phyloP scores from a whole-genome alignment of 2,113 vertebrate species.

The Parotia lawesii region DNA sequence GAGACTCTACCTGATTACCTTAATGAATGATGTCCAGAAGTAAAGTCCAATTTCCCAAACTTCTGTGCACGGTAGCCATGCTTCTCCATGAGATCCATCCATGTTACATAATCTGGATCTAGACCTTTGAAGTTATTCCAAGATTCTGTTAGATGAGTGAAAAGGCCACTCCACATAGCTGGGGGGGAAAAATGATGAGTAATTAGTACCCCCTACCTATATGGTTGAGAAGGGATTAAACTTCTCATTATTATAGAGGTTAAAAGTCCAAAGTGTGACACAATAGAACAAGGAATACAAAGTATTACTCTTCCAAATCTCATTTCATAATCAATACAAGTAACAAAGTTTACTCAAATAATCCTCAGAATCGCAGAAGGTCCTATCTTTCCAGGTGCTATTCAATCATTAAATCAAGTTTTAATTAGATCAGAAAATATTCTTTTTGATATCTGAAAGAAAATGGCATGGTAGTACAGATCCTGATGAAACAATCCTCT shows the following conservation, averaged over 20 bases:
- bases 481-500: not conserved
- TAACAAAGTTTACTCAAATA: not conserved
- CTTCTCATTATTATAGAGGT: not conserved
- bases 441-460: not conserved
- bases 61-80: constrained; percentile 83
- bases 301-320: not conserved
- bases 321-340: not conserved
- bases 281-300: not conserved
- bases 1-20: constrained; percentile 76
- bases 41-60: constrained; percentile 91
- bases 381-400: not conserved
- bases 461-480: not conserved
- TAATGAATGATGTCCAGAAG: constrained; percentile 89
- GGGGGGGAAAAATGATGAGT: not conserved
- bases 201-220: not conserved
- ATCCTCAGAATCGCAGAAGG: not conserved
- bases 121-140: constrained; percentile 99
- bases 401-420: not conserved
- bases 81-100: constrained; percentile 88
- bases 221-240: not conserved
- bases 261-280: not conserved
- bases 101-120: constrained; percentile 82
- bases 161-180: constrained; percentile 98
- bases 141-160: constrained; percentile 90
- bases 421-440: not conserved